Evolutionary conservation across 2,797 vertebrate genomes (phyloP).

Genomic region (Acanthiza pusilla): DNA sequence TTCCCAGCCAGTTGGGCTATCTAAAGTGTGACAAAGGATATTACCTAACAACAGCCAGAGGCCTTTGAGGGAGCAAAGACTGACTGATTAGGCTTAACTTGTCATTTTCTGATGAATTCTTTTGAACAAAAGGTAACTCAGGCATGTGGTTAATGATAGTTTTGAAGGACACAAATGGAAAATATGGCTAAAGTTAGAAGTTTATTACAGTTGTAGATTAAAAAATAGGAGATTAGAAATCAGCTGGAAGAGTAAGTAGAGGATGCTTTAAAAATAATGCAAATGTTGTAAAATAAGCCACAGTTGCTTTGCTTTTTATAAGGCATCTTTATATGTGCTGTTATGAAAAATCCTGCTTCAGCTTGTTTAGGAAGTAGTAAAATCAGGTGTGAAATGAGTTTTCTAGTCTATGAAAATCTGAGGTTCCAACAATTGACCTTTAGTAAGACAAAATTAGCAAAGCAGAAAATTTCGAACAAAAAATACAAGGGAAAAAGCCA

Average conservation of each 20-base stretch:
- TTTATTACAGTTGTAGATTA: neutral
- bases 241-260: neutral
- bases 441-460: neutral
- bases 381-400: neutral
- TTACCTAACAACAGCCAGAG: neutral
- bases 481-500: neutral
- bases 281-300: neutral
- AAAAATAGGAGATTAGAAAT: neutral
- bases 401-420: neutral
- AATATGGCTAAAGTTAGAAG: neutral
- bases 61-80: neutral
- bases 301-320: neutral
- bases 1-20: neutral
- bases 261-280: neutral
- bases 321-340: neutral
- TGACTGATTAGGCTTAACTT: slow-evolving; percentile 17
- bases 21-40: neutral
- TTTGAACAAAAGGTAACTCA: neutral
- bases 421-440: neutral
- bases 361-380: neutral
- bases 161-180: neutral
- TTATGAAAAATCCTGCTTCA: neutral
- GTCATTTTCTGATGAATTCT: neutral
- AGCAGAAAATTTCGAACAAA: neutral
- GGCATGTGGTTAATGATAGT: neutral